A percentile compares a stretch with the other conserved stretches of the same genome.
Evolutionary conservation across 1,140 invertebrate species (phyloP).

Genomic region (Drosophila pachea): DNA sequence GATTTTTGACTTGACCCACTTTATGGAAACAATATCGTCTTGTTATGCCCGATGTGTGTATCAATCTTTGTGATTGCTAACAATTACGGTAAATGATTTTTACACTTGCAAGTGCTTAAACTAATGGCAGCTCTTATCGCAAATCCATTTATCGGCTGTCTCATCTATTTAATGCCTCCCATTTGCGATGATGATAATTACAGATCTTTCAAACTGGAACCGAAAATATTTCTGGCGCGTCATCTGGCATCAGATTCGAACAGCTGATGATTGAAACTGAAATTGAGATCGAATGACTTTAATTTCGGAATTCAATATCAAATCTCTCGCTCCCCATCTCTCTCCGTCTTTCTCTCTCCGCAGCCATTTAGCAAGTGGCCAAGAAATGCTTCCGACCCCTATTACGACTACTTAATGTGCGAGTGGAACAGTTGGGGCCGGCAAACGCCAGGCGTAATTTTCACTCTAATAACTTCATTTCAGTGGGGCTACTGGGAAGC

Average conservation of each 20-base stretch:
- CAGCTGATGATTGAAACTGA: constrained; percentile 59
- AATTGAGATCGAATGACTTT: constrained; percentile 58
- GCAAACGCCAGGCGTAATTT: constrained; percentile 47
- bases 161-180: constrained; percentile 35
- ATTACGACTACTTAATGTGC: constrained; percentile 45
- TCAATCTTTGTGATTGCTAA: constrained; percentile 32
- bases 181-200: constrained; percentile 62
- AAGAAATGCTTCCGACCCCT: constrained; percentile 22
- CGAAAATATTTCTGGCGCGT: constrained; percentile 56
- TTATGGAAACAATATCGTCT: constrained; percentile 5
- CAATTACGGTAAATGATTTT: constrained; percentile 34
- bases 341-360: background rate
- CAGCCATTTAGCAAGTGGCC: constrained; percentile 37
- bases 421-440: constrained; percentile 26
- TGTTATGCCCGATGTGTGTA: constrained; percentile 3
- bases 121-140: constrained; percentile 14
- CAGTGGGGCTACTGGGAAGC: constrained; percentile 13
- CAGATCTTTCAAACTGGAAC: constrained; percentile 52
- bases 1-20: constrained; percentile 25
- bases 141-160: constrained; percentile 50
- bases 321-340: too few species aligned
- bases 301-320: constrained; percentile 41
- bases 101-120: constrained; percentile 25
- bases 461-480: constrained; percentile 72
- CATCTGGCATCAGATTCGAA: constrained; percentile 40